Evolutionary conservation across 2,888 invertebrate genomes (phyloP).

Genomic region (Pseudoips prasinana): DNA sequence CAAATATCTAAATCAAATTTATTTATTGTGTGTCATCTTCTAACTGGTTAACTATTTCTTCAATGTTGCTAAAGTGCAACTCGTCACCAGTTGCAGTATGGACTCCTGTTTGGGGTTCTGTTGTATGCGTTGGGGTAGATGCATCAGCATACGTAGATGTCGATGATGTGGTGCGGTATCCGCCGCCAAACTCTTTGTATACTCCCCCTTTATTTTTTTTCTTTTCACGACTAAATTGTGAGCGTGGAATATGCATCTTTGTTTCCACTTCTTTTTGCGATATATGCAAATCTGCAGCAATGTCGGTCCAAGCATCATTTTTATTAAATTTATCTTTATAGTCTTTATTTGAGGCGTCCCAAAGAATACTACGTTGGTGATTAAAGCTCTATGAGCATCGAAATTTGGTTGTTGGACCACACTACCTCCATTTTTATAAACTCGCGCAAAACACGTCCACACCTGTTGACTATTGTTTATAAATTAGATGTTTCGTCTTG

Average conservation of each 20-base stretch:
- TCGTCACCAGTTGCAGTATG: too few relatives aligned
- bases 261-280: slow-evolving; percentile 14
- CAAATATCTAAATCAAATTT: slow-evolving; percentile 14
- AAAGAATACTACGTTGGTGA: neutral
- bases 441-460: slow-evolving; percentile 1
- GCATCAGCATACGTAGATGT: too few relatives aligned
- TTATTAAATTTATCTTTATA: slow-evolving; percentile 13
- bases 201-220: slow-evolving; percentile 4
- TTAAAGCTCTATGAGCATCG: slow-evolving; percentile 3
- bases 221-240: slow-evolving; percentile 10
- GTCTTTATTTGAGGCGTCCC: slow-evolving; percentile 4
- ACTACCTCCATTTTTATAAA: slow-evolving; percentile 3
- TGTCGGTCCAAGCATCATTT: slow-evolving; percentile 10
- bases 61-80: too few relatives aligned
- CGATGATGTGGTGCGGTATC: slow-evolving; percentile 3
- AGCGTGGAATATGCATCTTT: slow-evolving; percentile 5
- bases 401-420: slow-evolving; percentile 1
- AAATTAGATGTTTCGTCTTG: slow-evolving; percentile 20
- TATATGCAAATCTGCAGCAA: slow-evolving; percentile 11
- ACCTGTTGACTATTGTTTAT: slow-evolving; percentile 7
- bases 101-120: too few relatives aligned
- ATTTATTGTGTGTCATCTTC: slow-evolving; percentile 11
- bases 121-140: too few relatives aligned
- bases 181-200: slow-evolving; percentile 1
- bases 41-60: slow-evolving; percentile 11